Evolutionary conservation across 2,888 invertebrate genomes (phyloP).

Genomic region (Rotaria magnacalcarata): DNA sequence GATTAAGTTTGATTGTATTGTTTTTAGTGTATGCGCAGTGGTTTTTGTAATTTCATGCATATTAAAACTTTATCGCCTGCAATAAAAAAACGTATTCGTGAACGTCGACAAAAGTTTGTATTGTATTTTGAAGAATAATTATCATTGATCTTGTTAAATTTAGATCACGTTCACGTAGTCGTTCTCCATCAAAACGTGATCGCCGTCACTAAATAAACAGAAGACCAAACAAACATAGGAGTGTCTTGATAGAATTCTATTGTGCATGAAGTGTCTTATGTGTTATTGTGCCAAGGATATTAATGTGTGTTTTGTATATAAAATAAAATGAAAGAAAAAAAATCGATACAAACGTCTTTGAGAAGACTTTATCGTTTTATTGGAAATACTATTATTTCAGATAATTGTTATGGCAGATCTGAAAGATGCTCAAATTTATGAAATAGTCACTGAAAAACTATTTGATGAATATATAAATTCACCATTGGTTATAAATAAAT

Average conservation of each 20-base stretch:
- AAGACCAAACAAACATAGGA: background rate
- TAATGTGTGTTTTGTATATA: constrained; percentile 17
- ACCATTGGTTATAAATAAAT: background rate
- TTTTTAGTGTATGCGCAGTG: constrained; percentile 78
- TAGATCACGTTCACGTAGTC: constrained; percentile 22
- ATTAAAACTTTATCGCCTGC: constrained; percentile 89
- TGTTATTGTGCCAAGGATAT: background rate
- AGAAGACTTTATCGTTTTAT: background rate
- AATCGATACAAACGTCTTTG: background rate
- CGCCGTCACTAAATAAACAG: background rate
- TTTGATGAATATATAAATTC: constrained; percentile 5
- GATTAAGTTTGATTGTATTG: background rate
- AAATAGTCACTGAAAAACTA: background rate
- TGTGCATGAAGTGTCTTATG: background rate
- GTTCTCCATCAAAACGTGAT: background rate
- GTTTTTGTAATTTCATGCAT: constrained; percentile 99
- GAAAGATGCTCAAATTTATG: background rate
- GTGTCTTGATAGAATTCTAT: background rate
- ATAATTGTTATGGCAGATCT: background rate
- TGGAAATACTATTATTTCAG: background rate
- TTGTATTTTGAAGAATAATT: background rate
- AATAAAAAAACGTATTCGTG: constrained; percentile 17
- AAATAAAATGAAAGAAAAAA: background rate
- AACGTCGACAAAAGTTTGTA: background rate
- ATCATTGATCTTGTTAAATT: background rate